Conservation (phyloP, 2,113 vertebrate species). For the Halichoeres trimaculatus region DNA sequence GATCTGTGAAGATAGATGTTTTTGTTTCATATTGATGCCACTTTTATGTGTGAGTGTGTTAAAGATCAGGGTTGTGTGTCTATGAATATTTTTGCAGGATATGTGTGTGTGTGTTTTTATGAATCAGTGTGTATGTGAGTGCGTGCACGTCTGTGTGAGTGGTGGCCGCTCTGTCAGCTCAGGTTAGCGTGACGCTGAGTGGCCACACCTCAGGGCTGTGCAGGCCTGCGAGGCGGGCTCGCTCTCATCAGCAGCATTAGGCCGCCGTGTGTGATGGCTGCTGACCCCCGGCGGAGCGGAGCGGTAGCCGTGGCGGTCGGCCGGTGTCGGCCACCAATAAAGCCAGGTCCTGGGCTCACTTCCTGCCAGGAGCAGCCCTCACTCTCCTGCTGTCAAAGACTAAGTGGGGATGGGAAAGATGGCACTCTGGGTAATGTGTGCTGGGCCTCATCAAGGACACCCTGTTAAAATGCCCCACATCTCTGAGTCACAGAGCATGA, state of each 20-base stretch:
- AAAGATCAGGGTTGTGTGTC: constrained; percentile 22
- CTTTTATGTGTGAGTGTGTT: not conserved
- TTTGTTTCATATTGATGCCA: not conserved
- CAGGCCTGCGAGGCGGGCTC: constrained; percentile 73
- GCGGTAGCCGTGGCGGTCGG: constrained; percentile 47
- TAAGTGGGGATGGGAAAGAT: constrained; percentile 63
- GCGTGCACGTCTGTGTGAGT: constrained; percentile 28
- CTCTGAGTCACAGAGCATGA: constrained; percentile 47
- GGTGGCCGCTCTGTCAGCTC: constrained; percentile 78
- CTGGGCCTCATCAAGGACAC: constrained; percentile 72
- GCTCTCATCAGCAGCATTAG: constrained; percentile 87
- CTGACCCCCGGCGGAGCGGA: constrained; percentile 77
- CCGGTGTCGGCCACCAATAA: constrained; percentile 48
- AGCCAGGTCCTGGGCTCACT: constrained; percentile 72
- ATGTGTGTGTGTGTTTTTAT: constrained; percentile 37
- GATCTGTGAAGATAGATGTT: too few relatives aligned
- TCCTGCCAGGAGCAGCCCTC: constrained; percentile 78
- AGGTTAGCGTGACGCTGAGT: constrained; percentile 79
- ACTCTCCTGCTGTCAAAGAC: constrained; percentile 70
- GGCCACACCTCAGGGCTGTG: constrained; percentile 74
- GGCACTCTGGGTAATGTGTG: constrained; percentile 70
- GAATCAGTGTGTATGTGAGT: constrained; percentile 17
- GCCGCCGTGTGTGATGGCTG: constrained; percentile 80
- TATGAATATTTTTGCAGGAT: constrained; percentile 42
- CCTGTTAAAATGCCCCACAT: constrained; percentile 57